These are phyloP conservation scores for Hylyphantes graminicola DNA, from an alignment of 1,140 invertebrate species.

Conservation along the genomic window DNA sequence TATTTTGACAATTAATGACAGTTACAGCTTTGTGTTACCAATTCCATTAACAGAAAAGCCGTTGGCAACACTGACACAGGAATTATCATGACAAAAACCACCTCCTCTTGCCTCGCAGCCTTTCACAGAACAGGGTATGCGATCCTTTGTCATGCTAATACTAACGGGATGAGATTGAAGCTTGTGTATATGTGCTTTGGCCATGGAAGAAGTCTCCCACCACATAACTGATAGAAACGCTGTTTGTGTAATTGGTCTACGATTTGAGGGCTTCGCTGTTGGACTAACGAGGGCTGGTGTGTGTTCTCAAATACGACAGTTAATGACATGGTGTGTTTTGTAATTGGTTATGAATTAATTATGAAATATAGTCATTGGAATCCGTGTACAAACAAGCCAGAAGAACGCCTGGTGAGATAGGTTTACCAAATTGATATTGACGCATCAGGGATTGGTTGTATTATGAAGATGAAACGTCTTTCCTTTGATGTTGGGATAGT, in stretches of 20 bases:
- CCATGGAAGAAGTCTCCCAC: constrained; percentile 40
- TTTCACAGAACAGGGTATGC: constrained; percentile 7
- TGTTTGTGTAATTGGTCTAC: constrained; percentile 57
- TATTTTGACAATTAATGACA: too few relatives aligned
- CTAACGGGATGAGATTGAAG: neutral
- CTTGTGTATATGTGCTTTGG: constrained; percentile 33
- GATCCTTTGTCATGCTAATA: constrained; percentile 55
- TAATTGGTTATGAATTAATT: constrained; percentile 59
- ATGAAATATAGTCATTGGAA: constrained; percentile 45
- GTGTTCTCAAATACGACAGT: constrained; percentile 41
- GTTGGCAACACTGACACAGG: constrained; percentile 20
- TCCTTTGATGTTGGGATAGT: too few relatives aligned
- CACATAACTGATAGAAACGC: constrained; percentile 7
- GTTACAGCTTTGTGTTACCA: too few relatives aligned
- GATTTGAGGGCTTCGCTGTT: constrained; percentile 38
- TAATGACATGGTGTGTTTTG: constrained; percentile 40
- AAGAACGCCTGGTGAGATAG: too few relatives aligned
- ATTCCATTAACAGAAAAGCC: neutral
- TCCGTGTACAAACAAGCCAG: constrained; percentile 10
- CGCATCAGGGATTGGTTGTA: too few relatives aligned
- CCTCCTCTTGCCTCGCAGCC: constrained; percentile 7
- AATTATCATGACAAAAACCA: constrained; percentile 59
- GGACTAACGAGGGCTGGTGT: constrained; percentile 18
- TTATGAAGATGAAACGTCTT: too few relatives aligned
- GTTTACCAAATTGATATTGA: too few relatives aligned